A percentile compares a stretch with the other conserved stretches of the same genome.
Evolutionary conservation across 92 coral and sea anemone genomes (phyloP).

Genomic region (Anthopleura xanthogrammica): DNA sequence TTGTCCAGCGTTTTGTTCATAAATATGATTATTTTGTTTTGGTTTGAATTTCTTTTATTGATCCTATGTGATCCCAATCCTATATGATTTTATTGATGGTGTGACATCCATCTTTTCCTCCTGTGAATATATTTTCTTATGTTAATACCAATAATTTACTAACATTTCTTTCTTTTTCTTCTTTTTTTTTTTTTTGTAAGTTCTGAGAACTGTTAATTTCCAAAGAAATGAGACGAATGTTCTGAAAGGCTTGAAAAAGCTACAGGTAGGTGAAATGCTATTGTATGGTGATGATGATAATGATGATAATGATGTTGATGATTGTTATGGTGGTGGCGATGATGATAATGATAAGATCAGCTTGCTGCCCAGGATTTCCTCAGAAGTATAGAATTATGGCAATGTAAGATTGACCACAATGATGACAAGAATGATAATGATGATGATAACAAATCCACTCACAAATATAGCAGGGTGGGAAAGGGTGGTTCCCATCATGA

Average conservation of each 20-base stretch:
- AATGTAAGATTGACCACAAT: no score
- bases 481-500: no score
- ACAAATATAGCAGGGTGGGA: no score
- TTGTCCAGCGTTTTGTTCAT: no score
- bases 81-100: no score
- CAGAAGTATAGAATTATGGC: not conserved
- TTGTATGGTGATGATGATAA: not conserved
- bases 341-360: no score
- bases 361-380: no score
- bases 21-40: no score
- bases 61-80: no score
- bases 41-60: no score
- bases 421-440: not conserved
- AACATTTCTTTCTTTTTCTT: not conserved
- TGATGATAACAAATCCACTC: not conserved
- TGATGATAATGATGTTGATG: not conserved
- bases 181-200: constrained; percentile 36
- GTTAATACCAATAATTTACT: not conserved
- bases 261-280: constrained; percentile 61
- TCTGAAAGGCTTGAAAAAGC: constrained; percentile 39
- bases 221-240: constrained; percentile 51
- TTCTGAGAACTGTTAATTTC: constrained; percentile 81
- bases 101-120: no score
- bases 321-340: no score
- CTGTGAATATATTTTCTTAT: not conserved